These are phyloP conservation scores for cattle (Bos taurus) DNA, from an alignment of 2,113 vertebrate species.

Conservation along the genomic window DNA sequence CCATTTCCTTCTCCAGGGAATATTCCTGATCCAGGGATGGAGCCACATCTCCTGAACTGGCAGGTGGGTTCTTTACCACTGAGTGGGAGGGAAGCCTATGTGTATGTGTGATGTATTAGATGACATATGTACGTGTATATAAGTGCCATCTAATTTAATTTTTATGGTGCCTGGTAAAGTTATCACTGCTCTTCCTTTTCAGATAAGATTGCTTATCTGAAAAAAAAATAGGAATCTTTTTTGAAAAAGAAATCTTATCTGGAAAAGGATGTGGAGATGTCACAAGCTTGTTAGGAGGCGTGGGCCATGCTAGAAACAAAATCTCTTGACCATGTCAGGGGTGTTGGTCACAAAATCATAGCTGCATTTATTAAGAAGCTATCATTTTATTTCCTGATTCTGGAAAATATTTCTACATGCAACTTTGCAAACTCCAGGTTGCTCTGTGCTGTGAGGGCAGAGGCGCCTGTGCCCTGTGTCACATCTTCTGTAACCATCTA, in stretches of 20 bases:
- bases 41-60: background rate
- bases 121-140: background rate
- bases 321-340: conserved; percentile 66
- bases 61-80: background rate
- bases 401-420: background rate
- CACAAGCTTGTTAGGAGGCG: background rate
- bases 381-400: background rate
- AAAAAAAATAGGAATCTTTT: background rate
- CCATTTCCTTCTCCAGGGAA: background rate
- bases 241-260: background rate
- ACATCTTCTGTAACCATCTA: background rate
- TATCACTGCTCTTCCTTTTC: background rate
- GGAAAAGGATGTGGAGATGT: background rate
- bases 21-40: background rate
- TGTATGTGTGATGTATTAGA: background rate
- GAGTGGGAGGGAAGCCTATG: background rate
- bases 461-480: background rate
- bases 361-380: background rate
- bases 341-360: background rate
- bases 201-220: background rate
- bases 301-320: background rate
- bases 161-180: background rate
- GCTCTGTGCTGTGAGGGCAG: background rate
- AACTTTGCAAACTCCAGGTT: background rate
- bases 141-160: background rate